These are phyloP conservation scores for Enteromius argenteus DNA, from an alignment of 2,797 vertebrate species.

Conservation along the genomic window DNA sequence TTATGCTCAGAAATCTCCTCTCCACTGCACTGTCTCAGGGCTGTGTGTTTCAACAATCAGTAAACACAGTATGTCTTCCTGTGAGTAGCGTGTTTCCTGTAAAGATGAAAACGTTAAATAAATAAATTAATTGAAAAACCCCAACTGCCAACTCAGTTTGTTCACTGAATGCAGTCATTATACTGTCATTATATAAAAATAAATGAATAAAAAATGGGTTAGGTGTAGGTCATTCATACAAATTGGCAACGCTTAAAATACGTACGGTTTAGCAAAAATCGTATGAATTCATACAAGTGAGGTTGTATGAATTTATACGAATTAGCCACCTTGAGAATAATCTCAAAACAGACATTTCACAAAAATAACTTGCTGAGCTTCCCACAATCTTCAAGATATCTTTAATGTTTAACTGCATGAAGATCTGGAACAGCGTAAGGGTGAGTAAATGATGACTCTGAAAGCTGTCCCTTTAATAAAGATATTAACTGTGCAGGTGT, in stretches of 20 bases:
- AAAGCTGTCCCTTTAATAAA: not conserved
- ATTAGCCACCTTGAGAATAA: no score
- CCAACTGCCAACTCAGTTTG: not conserved
- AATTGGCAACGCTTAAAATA: no score
- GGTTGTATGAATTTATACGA: no score
- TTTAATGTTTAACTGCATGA: no score
- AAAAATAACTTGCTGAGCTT: no score
- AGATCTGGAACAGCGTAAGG: not conserved
- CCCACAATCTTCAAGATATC: not conserved
- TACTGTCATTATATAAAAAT: not conserved
- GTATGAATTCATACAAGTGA: no score
- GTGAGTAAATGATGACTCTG: not conserved
- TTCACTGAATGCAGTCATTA: not conserved
- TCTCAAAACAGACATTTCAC: no score
- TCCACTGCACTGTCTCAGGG: conserved; percentile 11
- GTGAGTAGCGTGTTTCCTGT: conserved; percentile 21
- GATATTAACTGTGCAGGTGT: not conserved
- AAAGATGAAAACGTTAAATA: not conserved
- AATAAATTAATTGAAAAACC: not conserved
- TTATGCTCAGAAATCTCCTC: conserved; percentile 51
- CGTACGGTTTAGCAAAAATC: no score
- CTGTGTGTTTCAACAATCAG: conserved; percentile 45
- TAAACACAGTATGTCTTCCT: conserved; percentile 29
- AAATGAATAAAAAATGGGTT: no score
- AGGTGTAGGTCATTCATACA: no score